phyloP scores from a whole-genome alignment of 2,113 vertebrate species.

The Noturus placidus region DNA sequence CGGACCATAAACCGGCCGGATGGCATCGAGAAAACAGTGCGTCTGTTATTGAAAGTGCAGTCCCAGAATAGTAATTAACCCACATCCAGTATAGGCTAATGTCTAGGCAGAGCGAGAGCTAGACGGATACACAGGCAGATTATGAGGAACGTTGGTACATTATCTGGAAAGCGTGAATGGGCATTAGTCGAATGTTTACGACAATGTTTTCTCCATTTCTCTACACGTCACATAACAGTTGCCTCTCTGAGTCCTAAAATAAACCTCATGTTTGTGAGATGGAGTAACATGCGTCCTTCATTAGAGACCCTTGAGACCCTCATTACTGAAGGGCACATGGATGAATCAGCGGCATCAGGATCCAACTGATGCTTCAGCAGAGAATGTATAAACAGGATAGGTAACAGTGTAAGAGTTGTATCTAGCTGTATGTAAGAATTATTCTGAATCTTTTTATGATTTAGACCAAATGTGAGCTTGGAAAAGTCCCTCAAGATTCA shows the following conservation, averaged over 20 bases:
- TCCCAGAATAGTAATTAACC: conserved; percentile 64
- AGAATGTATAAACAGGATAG: not conserved
- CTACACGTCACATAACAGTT: not conserved
- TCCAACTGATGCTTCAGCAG: not conserved
- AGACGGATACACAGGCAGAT: conserved; percentile 46
- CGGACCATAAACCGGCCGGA: conserved; percentile 44
- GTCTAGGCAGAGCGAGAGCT: conserved; percentile 60
- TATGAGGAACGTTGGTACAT: conserved; percentile 41
- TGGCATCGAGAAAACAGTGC: conserved; percentile 39
- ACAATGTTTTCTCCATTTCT: not conserved
- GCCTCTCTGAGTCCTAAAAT: not conserved
- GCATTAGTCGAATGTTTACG: not conserved
- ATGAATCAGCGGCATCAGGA: not conserved
- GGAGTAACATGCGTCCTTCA: not conserved
- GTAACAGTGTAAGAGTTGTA: not conserved
- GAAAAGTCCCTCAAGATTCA: conserved; percentile 41
- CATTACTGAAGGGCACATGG: not conserved
- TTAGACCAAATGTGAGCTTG: not conserved
- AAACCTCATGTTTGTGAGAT: not conserved
- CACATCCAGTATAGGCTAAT: conserved; percentile 55
- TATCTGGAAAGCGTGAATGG: not conserved
- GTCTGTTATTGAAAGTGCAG: conserved; percentile 37
- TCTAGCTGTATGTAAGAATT: not conserved
- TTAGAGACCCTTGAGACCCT: not conserved
- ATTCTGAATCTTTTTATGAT: too few relatives aligned